A percentile compares a stretch with the other conserved stretches of the same genome.
Evolutionary conservation across 2,797 vertebrate species (phyloP).

Genomic region (Molossus molossus): DNA sequence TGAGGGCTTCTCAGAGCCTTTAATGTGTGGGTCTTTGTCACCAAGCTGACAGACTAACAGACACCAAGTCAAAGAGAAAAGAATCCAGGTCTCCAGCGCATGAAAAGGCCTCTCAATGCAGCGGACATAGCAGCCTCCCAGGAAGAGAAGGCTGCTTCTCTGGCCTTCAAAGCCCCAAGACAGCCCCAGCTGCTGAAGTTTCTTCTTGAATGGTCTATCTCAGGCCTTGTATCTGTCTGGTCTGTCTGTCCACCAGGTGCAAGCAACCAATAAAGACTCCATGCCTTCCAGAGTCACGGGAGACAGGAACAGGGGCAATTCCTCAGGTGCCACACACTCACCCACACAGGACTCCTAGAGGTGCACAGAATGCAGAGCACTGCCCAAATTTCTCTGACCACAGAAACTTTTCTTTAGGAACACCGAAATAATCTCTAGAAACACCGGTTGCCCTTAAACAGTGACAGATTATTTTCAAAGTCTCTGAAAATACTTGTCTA

Average conservation of each 20-base stretch:
- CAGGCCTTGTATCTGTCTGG: background rate
- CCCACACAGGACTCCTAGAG: background rate
- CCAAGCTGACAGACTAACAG: background rate
- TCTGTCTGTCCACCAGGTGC: background rate
- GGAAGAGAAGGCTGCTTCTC: background rate
- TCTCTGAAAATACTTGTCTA: constrained; percentile 70
- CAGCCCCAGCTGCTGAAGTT: background rate
- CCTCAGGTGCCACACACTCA: background rate
- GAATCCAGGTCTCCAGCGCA: background rate
- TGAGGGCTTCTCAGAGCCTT: background rate
- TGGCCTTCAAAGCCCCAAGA: background rate
- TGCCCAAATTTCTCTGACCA: constrained; percentile 29
- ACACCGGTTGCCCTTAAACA: constrained; percentile 35
- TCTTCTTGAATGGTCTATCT: background rate
- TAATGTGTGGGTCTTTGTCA: background rate
- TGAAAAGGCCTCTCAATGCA: background rate
- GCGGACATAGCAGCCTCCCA: background rate
- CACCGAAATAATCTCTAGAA: constrained; percentile 48
- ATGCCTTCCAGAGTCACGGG: background rate
- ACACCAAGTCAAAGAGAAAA: background rate
- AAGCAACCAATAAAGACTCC: background rate
- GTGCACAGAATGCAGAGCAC: background rate
- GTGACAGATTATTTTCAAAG: background rate
- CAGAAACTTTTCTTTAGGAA: constrained; percentile 48
- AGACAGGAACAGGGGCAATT: background rate